Conservation (phyloP, 2,888 invertebrate species). For the Neria commutata region DNA sequence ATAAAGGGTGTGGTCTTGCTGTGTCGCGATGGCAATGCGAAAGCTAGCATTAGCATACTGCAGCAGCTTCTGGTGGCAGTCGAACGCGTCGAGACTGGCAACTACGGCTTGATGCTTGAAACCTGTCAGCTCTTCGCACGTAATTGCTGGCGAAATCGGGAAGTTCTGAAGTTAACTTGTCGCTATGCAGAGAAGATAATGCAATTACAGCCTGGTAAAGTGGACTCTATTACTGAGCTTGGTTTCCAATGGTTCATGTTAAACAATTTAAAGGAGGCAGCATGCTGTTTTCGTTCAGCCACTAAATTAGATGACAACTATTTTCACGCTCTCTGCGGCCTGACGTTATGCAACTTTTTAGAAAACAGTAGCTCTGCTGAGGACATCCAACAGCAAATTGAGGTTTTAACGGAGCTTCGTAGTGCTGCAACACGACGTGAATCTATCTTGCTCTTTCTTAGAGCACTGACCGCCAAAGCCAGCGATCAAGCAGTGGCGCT, state of each 20-base stretch:
- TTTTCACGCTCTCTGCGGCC: slow-evolving; percentile 77
- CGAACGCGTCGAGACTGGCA: slow-evolving; percentile 78
- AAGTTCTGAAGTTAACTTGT: slow-evolving; percentile 75
- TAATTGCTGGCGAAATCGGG: slow-evolving; percentile 71
- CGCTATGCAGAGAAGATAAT: slow-evolving; percentile 81
- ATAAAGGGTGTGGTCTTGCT: slow-evolving; percentile 73
- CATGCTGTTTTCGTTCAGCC: slow-evolving; percentile 78
- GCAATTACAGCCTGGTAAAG: slow-evolving; percentile 68
- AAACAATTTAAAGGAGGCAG: slow-evolving; percentile 78
- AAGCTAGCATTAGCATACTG: slow-evolving; percentile 72
- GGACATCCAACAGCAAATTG: slow-evolving; percentile 83
- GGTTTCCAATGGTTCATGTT: slow-evolving; percentile 80
- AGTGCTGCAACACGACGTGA: slow-evolving; percentile 64
- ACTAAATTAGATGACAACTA: slow-evolving; percentile 85
- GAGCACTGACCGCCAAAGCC: slow-evolving; percentile 66
- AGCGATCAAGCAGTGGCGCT: slow-evolving; percentile 66
- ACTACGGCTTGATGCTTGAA: slow-evolving; percentile 72
- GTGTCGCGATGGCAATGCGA: slow-evolving; percentile 78
- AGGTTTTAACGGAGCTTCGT: slow-evolving; percentile 82
- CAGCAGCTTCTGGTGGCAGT: slow-evolving; percentile 72
- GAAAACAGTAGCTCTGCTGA: slow-evolving; percentile 71
- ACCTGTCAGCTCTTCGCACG: slow-evolving; percentile 75
- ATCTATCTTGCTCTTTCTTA: slow-evolving; percentile 72
- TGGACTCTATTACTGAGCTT: slow-evolving; percentile 78
- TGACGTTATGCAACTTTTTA: slow-evolving; percentile 81